These are phyloP conservation scores for Acronicta leporina DNA, from an alignment of 2,888 invertebrate genomes.

Conservation along the genomic window DNA sequence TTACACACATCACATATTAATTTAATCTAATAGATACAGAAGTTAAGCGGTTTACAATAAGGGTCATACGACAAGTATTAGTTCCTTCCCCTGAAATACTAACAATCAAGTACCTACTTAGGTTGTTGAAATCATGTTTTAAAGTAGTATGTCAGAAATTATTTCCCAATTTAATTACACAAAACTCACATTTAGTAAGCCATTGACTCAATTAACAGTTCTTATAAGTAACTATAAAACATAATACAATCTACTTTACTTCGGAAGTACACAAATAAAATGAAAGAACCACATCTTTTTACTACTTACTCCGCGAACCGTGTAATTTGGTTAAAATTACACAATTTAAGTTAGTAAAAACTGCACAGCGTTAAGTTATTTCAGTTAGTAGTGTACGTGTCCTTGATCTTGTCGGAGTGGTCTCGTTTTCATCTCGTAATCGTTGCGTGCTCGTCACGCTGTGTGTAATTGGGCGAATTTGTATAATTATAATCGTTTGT, in stretches of 20 bases:
- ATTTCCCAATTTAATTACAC: too few species aligned
- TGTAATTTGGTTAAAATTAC: constrained; percentile 37
- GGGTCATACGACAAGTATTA: too few species aligned
- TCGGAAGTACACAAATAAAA: constrained; percentile 35
- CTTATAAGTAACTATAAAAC: constrained; percentile 2
- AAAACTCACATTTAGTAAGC: too few species aligned
- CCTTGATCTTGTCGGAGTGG: constrained; percentile 70
- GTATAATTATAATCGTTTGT: too few species aligned
- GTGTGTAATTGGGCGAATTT: constrained; percentile 19
- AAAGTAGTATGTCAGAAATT: too few species aligned
- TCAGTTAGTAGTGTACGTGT: constrained; percentile 49
- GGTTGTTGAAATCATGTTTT: too few species aligned
- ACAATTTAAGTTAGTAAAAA: constrained; percentile 26
- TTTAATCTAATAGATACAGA: too few species aligned
- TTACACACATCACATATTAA: too few species aligned
- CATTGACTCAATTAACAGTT: too few species aligned
- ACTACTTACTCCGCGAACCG: constrained; percentile 21
- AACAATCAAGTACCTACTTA: too few species aligned
- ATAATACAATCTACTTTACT: neutral
- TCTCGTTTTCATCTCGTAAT: constrained; percentile 26
- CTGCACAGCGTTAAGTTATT: constrained; percentile 33
- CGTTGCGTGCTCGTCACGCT: constrained; percentile 29
- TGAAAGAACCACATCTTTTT: constrained; percentile 11
- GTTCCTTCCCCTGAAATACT: too few species aligned
- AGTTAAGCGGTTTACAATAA: too few species aligned